phyloP scores from a whole-genome alignment of 2,113 vertebrate species.

The Lophius piscatorius region DNA sequence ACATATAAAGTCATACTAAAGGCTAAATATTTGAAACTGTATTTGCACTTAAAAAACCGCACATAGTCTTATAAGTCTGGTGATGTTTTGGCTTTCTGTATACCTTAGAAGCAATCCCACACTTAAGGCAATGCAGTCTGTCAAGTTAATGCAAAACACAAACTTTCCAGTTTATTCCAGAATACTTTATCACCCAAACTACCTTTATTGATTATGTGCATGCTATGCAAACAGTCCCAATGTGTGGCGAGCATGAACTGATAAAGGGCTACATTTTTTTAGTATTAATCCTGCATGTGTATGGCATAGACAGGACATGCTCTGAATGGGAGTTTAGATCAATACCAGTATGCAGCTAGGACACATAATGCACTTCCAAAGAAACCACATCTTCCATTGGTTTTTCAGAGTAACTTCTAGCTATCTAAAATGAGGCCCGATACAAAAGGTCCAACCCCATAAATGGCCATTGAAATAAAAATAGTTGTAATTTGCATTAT shows the following conservation, averaged over 20 bases:
- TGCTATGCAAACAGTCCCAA: background rate
- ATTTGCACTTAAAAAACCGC: too few relatives aligned
- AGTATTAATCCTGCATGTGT: conserved; percentile 19
- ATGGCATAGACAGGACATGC: conserved; percentile 11
- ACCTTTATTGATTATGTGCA: background rate
- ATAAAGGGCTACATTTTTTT: conserved; percentile 3
- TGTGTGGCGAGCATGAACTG: background rate
- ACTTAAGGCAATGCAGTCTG: background rate
- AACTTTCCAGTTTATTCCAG: background rate
- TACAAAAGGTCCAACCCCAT: conserved; percentile 1
- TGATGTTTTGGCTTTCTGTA: conserved; percentile 19
- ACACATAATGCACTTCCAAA: conserved; percentile 43
- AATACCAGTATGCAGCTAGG: conserved; percentile 52
- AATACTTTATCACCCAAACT: conserved; percentile 13
- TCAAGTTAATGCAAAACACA: conserved; percentile 17
- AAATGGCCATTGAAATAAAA: background rate
- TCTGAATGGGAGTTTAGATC: conserved; percentile 45
- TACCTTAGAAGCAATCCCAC: conserved; percentile 4
- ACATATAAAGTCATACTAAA: conserved; percentile 15
- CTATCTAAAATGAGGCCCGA: conserved; percentile 11
- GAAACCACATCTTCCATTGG: conserved; percentile 56
- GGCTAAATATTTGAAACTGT: conserved; percentile 7
- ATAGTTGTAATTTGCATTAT: conserved; percentile 4
- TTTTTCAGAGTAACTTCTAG: conserved; percentile 34
- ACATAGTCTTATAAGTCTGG: background rate